These are phyloP conservation scores for Suncus etruscus DNA, from an alignment of 2,113 vertebrate species.

Conservation along the genomic window DNA sequence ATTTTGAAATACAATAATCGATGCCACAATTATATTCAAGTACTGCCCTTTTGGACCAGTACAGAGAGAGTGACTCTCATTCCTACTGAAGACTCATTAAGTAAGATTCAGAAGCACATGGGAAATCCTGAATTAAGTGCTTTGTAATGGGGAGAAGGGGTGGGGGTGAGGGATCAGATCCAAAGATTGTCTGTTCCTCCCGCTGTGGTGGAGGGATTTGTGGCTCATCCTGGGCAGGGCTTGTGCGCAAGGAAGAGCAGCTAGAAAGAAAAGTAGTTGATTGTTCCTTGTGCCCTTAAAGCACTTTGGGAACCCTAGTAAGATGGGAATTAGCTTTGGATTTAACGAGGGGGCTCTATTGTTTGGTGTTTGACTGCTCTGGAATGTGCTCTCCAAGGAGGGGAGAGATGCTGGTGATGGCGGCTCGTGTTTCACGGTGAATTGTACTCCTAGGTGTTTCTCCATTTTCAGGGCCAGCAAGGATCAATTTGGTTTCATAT, in stretches of 20 bases:
- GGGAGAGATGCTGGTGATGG: constrained; percentile 76
- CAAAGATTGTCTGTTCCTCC: not conserved
- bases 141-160: not conserved
- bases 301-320: constrained; percentile 64
- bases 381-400: constrained; percentile 81
- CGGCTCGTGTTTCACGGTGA: constrained; percentile 87
- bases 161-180: too few relatives aligned
- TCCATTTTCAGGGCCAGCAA: constrained; percentile 80
- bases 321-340: constrained; percentile 70
- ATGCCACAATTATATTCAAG: not conserved
- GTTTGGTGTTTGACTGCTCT: constrained; percentile 82
- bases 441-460: constrained; percentile 87
- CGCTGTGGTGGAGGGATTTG: not conserved
- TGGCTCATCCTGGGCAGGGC: not conserved
- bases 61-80: not conserved
- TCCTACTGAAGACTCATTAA: constrained; percentile 5
- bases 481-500: constrained; percentile 84
- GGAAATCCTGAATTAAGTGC: not conserved
- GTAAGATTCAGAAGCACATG: constrained; percentile 9
- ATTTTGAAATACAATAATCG: not conserved
- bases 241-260: constrained; percentile 27
- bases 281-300: constrained; percentile 39
- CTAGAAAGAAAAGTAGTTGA: constrained; percentile 69
- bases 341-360: constrained; percentile 79
- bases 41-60: not conserved